phyloP scores from a whole-genome alignment of 2,797 vertebrate genomes.

The Zalophus californianus region DNA sequence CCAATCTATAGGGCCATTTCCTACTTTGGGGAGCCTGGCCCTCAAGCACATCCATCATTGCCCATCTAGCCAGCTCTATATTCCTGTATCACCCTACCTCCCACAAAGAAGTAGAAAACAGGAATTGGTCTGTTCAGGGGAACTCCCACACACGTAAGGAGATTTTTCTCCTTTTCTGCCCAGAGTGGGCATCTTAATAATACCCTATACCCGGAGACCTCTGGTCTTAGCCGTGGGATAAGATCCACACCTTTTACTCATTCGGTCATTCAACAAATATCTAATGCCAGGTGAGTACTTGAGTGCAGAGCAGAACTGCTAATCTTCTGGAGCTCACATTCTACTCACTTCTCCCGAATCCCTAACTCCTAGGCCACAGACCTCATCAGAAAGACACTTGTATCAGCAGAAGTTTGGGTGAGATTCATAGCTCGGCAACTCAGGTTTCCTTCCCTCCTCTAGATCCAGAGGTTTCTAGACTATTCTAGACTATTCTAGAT shows the following conservation, averaged over 20 bases:
- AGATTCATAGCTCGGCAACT: background rate
- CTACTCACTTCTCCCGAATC: background rate
- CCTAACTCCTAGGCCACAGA: background rate
- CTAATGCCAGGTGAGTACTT: background rate
- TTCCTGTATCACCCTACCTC: background rate
- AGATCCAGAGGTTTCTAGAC: background rate
- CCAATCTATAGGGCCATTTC: background rate
- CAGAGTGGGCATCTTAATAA: constrained; percentile 9
- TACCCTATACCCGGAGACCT: background rate
- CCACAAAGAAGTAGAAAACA: background rate
- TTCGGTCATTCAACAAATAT: background rate
- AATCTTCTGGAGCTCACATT: background rate
- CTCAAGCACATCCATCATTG: background rate
- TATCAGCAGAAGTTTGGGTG: background rate
- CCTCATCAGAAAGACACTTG: background rate
- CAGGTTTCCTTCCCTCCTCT: background rate
- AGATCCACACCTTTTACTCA: background rate
- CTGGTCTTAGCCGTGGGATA: background rate
- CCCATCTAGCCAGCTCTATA: background rate
- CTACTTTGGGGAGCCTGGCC: background rate
- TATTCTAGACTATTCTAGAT: background rate
- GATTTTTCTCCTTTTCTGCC: background rate
- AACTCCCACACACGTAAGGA: background rate
- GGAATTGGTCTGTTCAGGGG: background rate
- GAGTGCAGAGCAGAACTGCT: background rate